Conservation (phyloP, 2,797 vertebrate species). For the Halcyon leucocephala region DNA sequence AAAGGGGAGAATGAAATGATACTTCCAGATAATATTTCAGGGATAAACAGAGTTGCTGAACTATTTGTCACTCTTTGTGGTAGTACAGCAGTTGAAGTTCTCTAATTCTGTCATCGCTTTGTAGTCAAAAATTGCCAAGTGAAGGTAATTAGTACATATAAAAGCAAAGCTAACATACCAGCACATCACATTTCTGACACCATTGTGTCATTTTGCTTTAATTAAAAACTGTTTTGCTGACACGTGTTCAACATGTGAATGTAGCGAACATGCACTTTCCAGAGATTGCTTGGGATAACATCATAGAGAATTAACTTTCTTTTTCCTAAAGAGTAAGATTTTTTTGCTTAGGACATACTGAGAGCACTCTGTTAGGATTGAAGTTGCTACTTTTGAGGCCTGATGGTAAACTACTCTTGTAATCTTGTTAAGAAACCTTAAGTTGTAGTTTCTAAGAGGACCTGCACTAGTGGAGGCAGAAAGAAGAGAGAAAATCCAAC, state of each 20-base stretch:
- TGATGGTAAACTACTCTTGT: neutral
- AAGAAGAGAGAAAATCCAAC: neutral
- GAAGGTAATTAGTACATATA: neutral
- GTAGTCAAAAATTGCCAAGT: neutral
- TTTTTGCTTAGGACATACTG: neutral
- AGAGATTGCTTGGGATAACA: neutral
- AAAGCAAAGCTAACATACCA: neutral
- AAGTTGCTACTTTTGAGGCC: neutral
- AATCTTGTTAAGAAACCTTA: neutral
- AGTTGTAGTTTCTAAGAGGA: neutral
- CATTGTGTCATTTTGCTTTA: neutral
- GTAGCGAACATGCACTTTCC: rapidly evolving
- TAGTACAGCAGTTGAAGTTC: neutral
- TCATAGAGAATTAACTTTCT: neutral
- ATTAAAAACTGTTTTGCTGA: neutral
- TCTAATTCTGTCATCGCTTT: neutral
- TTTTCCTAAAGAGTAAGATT: neutral
- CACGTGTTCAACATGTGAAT: neutral
- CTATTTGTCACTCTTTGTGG: neutral
- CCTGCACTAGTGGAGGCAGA: neutral
- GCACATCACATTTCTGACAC: neutral
- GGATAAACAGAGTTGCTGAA: neutral
- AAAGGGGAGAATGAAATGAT: neutral
- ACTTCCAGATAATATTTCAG: neutral
- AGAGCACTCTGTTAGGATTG: neutral